These are phyloP conservation scores for Amphiprion clarkii DNA, from an alignment of 2,797 vertebrate genomes.

Conservation along the genomic window DNA sequence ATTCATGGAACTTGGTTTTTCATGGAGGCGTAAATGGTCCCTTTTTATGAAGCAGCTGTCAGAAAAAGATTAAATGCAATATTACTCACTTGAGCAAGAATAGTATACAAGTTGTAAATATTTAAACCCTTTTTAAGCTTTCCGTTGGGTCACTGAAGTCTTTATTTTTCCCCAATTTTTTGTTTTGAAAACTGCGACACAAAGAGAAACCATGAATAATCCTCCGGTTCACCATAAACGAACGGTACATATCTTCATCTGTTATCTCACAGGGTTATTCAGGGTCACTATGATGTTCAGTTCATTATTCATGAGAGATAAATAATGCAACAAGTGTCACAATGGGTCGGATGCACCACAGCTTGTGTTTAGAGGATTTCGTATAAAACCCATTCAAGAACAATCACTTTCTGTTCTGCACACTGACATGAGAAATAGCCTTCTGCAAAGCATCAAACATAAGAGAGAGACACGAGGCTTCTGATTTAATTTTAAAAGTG, in stretches of 20 bases:
- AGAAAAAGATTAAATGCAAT: conserved; percentile 14
- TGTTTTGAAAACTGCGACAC: conserved; percentile 2
- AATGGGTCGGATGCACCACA: conserved; percentile 32
- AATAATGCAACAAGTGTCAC: conserved; percentile 62
- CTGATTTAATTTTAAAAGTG: conserved; percentile 52
- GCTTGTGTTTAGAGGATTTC: conserved; percentile 30
- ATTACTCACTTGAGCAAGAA: conserved; percentile 1
- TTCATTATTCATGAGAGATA: conserved; percentile 61
- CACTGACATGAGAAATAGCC: conserved; percentile 29
- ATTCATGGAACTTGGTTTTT: conserved; percentile 45
- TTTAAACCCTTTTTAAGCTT: conserved; percentile 8
- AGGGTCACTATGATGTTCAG: conserved; percentile 6
- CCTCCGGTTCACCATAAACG: background rate
- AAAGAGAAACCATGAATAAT: conserved; percentile 11
- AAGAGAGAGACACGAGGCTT: conserved; percentile 16
- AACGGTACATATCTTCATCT: conserved; percentile 24
- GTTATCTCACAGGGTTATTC: conserved; percentile 30
- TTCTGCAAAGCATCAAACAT: conserved; percentile 61
- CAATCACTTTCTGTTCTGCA: conserved; percentile 19
- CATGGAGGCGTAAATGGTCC: conserved; percentile 25
- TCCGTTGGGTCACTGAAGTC: background rate
- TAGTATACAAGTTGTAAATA: conserved; percentile 13
- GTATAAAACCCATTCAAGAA: conserved; percentile 19
- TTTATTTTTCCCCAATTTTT: background rate
- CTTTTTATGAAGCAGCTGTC: conserved; percentile 32